Percentiles rank a stretch among this genome's conserved stretches.
Evolutionary conservation across 1,140 invertebrate genomes (phyloP).

Genomic region (Fopius arisanus): DNA sequence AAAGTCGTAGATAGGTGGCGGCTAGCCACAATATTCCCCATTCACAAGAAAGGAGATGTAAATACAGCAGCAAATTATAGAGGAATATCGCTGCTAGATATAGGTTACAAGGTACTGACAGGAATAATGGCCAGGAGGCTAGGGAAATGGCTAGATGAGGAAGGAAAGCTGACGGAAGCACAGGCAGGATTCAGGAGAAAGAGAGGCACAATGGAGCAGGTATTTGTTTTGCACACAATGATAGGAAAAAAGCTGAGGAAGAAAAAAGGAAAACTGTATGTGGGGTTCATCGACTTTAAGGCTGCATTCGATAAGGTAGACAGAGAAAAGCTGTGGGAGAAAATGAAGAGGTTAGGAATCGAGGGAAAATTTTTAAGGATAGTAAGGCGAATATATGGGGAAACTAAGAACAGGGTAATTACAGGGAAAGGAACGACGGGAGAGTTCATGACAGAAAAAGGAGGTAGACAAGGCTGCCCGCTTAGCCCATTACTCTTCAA

Average conservation of each 20-base stretch:
- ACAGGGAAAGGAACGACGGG: neutral
- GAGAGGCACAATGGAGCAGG: too few species aligned
- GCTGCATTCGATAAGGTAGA: too few species aligned
- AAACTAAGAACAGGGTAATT: too few species aligned
- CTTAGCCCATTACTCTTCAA: too few species aligned
- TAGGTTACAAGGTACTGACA: conserved; percentile 33
- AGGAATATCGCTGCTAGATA: conserved; percentile 25
- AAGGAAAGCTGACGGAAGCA: neutral
- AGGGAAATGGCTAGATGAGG: neutral
- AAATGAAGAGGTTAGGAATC: too few species aligned
- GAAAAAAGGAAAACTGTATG: too few species aligned
- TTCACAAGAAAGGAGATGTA: conserved; percentile 29
- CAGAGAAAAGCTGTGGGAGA: too few species aligned
- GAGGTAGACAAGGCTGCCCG: neutral
- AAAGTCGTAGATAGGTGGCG: neutral
- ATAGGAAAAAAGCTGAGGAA: too few species aligned
- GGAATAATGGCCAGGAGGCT: conserved; percentile 30
- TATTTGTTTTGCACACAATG: too few species aligned
- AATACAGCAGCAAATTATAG: conserved; percentile 29
- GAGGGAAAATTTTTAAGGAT: too few species aligned
- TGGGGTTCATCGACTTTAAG: too few species aligned
- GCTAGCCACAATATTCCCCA: conserved; percentile 13
- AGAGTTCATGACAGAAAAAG: conserved; percentile 3
- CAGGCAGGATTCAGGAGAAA: neutral
- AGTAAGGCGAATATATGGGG: too few species aligned